Percentiles rank a stretch among this genome's conserved stretches.
Evolutionary conservation across 2,113 vertebrate genomes (phyloP).

Genomic region (Marcusenius ussheri): DNA sequence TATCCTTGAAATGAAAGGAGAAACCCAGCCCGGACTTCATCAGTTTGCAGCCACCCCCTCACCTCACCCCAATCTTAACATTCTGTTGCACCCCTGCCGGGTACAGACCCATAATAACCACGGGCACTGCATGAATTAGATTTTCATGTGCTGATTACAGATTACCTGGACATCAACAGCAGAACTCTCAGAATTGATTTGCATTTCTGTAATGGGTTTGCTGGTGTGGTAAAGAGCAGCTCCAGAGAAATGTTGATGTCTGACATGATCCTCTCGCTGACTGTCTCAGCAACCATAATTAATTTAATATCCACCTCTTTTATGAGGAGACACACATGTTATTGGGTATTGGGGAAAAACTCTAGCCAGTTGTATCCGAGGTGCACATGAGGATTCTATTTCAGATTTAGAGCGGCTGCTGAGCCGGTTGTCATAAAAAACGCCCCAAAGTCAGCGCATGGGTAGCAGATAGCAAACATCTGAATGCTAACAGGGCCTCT

Average conservation of each 20-base stretch:
- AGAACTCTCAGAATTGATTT: neutral
- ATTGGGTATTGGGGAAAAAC: neutral
- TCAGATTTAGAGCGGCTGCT: neutral
- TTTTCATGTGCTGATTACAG: neutral
- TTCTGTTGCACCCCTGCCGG: neutral
- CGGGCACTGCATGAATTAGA: neutral
- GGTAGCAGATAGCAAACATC: neutral
- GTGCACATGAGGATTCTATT: neutral
- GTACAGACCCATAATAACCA: neutral
- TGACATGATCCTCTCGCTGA: neutral
- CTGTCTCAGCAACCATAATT: neutral
- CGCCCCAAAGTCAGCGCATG: neutral
- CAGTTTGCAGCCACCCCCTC: neutral
- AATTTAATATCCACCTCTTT: constrained; percentile 2
- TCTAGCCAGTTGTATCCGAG: neutral
- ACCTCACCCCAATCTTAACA: neutral
- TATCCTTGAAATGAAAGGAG: neutral
- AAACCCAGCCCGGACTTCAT: constrained; percentile 6
- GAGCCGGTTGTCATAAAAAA: constrained; percentile 1
- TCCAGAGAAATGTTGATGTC: neutral
- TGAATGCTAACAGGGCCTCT: constrained; percentile 22
- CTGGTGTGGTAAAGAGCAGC: neutral
- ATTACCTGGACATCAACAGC: neutral
- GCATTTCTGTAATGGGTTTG: neutral
- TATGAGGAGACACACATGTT: neutral